Evolutionary conservation across 2,113 vertebrate genomes (phyloP).

Genomic region (Chrysemys picta): DNA sequence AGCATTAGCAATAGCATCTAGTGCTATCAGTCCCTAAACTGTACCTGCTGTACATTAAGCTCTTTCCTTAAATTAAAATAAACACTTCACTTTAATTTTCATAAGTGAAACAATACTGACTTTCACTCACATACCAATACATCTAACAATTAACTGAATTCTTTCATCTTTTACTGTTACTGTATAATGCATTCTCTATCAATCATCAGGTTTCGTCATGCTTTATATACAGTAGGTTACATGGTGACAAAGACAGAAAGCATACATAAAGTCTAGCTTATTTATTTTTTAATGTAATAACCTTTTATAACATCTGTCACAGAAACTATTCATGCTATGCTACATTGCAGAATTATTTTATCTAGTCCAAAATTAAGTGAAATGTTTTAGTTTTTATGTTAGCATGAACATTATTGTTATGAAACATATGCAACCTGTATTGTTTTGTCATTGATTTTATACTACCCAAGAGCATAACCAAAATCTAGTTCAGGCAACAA

Average conservation of each 20-base stretch:
- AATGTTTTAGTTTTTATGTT: slow-evolving; percentile 59
- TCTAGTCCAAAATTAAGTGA: slow-evolving; percentile 69
- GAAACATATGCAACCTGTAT: neutral
- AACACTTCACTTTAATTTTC: slow-evolving; percentile 61
- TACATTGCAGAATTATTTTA: slow-evolving; percentile 56
- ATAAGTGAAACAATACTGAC: slow-evolving; percentile 28
- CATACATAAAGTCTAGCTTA: slow-evolving; percentile 35
- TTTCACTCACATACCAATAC: slow-evolving; percentile 42
- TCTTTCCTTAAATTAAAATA: slow-evolving; percentile 68
- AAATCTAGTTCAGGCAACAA: neutral
- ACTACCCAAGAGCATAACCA: neutral
- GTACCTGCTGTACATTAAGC: slow-evolving; percentile 42
- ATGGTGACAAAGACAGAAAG: slow-evolving; percentile 31
- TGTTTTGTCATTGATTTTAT: slow-evolving; percentile 33
- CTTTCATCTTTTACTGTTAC: slow-evolving; percentile 59
- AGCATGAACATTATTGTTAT: slow-evolving; percentile 27
- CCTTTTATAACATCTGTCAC: slow-evolving; percentile 68
- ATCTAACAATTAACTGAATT: slow-evolving; percentile 62
- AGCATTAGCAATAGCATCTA: slow-evolving; percentile 37
- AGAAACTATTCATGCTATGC: slow-evolving; percentile 9
- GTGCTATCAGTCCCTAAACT: slow-evolving; percentile 14
- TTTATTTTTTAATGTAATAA: slow-evolving; percentile 73
- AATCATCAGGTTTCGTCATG: slow-evolving; percentile 60
- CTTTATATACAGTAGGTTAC: slow-evolving; percentile 64
- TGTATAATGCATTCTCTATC: slow-evolving; percentile 62